Conservation (phyloP, 1,140 invertebrate species). For the Trissolcus basalis region DNA sequence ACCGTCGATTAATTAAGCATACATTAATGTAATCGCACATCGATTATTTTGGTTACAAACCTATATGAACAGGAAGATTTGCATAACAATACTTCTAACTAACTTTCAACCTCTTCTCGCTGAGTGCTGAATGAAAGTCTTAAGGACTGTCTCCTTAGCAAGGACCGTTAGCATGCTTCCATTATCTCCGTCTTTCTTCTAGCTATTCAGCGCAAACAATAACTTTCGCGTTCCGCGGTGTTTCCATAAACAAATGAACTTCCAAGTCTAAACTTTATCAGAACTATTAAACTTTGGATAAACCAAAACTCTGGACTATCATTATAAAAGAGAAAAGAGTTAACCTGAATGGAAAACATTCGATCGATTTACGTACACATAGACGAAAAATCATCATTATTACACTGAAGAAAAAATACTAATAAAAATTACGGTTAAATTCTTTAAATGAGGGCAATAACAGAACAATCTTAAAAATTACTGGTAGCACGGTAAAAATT, state of each 20-base stretch:
- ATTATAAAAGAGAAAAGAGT: no score
- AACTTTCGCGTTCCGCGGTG: slow-evolving; percentile 16
- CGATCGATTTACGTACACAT: no score
- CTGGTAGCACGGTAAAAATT: no score
- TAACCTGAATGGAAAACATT: no score
- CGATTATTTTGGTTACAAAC: slow-evolving; percentile 14
- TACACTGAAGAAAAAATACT: no score
- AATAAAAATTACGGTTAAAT: no score
- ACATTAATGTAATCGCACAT: slow-evolving; percentile 1
- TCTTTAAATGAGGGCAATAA: no score
- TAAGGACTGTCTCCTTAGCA: slow-evolving; percentile 25
- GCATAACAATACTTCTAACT: slow-evolving; percentile 20
- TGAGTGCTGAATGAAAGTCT: slow-evolving; percentile 9
- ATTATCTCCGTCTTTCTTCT: slow-evolving; percentile 12
- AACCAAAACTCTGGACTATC: slow-evolving; percentile 7
- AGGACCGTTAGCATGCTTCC: slow-evolving; percentile 1
- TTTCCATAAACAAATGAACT: slow-evolving; percentile 46
- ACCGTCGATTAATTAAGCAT: no score
- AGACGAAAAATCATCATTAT: no score
- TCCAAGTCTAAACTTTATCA: slow-evolving; percentile 31
- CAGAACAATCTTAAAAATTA: no score
- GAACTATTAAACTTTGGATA: slow-evolving; percentile 29
- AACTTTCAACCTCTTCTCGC: slow-evolving; percentile 32
- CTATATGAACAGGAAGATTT: slow-evolving; percentile 19
- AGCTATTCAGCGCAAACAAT: slow-evolving; percentile 26